Evolutionary conservation across 2,797 vertebrate genomes (phyloP), one percentile per base, ranked within the genome.

Genomic region (Brotula barbata): DNA sequence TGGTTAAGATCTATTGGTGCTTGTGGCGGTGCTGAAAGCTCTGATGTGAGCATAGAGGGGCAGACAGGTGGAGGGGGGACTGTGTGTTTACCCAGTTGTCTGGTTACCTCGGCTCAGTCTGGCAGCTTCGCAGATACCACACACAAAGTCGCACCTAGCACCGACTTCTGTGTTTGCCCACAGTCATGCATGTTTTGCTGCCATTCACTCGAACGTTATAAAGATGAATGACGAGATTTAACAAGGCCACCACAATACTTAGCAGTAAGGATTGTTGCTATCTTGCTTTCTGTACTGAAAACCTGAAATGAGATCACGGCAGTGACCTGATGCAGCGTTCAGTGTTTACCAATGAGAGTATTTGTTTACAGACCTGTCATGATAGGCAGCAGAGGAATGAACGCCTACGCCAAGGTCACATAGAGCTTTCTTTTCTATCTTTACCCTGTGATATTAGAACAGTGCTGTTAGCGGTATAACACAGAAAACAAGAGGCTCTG

Each of bases 11-110:
- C 4, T 28, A 28, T 7, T 28, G 25, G 25, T 28, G n/a, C n/a
- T n/a, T n/a, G n/a, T n/a, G 25, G 4, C 37, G 41, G 45, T 53
- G 67, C 48, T 75, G 33, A 71, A 70, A 70, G 63, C 59, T 77
- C 10, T 20, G 39, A 55, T 51, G 50, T 58, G 70, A 71, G 50
- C 10, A 13, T 17, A 21, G 67, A 69, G 45, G n/a, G 71, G 68
- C 64, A 73, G 76, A 75, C 72, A 53, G 80, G 70, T 68, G 73
- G 54, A 47, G 39, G 21, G 17, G 39, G 46, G 31, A 7, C 39
- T 60, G 49, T 55, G 3, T 85, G 84, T 89, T 90, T 85, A 81
- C 72, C 40, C 75, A 85, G 84, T 88, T 90, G 85, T 84, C 77
- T 79, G 52, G 61, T 81, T 66, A 75, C 67, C 64, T 60, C 10